Conservation (phyloP, 2,113 vertebrate genomes). For the Tragelaphus strepsiceros region DNA sequence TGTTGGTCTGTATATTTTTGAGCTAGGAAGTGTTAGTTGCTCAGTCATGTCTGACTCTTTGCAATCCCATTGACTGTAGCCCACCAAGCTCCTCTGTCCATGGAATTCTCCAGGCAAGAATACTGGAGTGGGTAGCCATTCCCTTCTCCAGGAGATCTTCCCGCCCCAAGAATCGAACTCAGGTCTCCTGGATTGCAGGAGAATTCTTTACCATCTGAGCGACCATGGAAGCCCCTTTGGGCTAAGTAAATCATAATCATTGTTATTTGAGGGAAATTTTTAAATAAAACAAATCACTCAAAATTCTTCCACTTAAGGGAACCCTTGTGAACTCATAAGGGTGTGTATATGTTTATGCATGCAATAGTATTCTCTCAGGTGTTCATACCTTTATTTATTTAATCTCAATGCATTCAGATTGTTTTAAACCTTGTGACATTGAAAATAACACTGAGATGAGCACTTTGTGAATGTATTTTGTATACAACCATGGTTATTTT, state of each 20-base stretch:
- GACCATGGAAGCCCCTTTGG: neutral
- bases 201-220: neutral
- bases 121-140: neutral
- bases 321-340: neutral
- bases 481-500: constrained; percentile 1
- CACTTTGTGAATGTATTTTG: neutral
- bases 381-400: neutral
- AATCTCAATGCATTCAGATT: neutral
- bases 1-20: neutral
- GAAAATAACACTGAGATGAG: neutral
- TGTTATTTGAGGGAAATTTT: neutral
- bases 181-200: neutral
- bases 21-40: neutral
- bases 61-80: neutral
- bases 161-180: rapidly evolving
- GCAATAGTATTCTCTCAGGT: neutral
- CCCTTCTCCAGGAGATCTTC: neutral
- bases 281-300: neutral
- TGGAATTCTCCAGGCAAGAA: neutral
- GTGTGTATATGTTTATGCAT: neutral
- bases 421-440: constrained; percentile 4
- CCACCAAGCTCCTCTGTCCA: neutral
- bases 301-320: neutral
- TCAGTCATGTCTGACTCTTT: neutral
- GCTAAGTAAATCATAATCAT: neutral